phyloP scores from a whole-genome alignment of 2,113 vertebrate genomes.

The Seriola rivoliana region DNA sequence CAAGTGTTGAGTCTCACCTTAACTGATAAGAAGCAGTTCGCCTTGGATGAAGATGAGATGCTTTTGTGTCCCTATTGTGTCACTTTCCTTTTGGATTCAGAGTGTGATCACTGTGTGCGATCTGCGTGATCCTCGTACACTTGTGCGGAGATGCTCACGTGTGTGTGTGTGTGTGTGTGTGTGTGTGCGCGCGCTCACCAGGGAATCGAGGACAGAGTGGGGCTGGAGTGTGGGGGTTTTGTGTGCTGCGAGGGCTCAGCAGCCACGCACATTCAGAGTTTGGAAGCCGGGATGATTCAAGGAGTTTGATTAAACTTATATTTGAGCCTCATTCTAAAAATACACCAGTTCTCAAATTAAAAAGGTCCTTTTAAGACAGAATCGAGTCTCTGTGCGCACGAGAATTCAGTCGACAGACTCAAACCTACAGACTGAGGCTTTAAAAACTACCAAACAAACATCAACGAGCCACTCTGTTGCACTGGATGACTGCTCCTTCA shows the following conservation, averaged over 20 bases:
- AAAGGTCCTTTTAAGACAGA: not conserved
- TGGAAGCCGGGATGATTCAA: constrained; percentile 5
- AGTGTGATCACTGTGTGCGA: constrained; percentile 58
- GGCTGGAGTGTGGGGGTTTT: constrained; percentile 27
- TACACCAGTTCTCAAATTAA: not conserved
- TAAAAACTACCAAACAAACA: not conserved
- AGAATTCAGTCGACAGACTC: not conserved
- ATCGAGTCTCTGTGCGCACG: not conserved
- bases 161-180: not conserved
- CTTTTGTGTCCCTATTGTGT: constrained; percentile 79
- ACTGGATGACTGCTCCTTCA: not conserved
- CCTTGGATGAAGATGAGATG: constrained; percentile 58
- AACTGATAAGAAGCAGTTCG: constrained; percentile 57
- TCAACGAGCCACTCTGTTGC: not conserved
- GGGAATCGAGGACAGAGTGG: constrained; percentile 49
- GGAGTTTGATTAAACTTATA: constrained; percentile 35
- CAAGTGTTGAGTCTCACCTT: constrained; percentile 67
- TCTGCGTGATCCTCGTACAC: constrained; percentile 28
- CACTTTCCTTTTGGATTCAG: constrained; percentile 71
- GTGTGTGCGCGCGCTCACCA: constrained; percentile 14
- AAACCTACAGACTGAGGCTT: not conserved
- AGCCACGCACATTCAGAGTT: constrained; percentile 11
- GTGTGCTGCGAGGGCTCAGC: constrained; percentile 14
- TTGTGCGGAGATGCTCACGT: not conserved
- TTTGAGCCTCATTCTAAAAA: constrained; percentile 4